Conservation (phyloP, 2,797 vertebrate genomes). For the Acanthurus leucopareius region DNA sequence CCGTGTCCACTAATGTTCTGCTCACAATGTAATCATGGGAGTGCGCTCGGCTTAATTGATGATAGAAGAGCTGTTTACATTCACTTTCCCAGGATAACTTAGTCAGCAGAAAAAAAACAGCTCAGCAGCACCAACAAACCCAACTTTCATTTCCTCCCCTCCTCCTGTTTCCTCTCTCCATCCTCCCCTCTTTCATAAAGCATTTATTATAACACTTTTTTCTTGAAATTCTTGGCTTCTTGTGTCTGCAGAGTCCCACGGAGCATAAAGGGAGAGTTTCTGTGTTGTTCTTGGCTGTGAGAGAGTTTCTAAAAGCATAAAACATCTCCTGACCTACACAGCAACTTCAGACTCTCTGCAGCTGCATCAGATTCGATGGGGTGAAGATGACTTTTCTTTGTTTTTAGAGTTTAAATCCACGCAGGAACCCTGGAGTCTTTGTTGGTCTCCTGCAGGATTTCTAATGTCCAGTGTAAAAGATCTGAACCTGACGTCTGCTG, state of each 20-base stretch:
- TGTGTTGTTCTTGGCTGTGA: no score
- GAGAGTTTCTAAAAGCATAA: background rate
- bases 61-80: conserved; percentile 35
- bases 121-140: background rate
- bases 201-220: background rate
- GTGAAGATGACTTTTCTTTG: background rate
- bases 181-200: background rate
- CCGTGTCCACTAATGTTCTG: conserved; percentile 35
- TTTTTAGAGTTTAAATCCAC: no score
- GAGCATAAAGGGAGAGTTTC: background rate
- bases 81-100: background rate
- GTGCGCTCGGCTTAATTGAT: conserved; percentile 36
- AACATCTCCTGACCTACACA: background rate
- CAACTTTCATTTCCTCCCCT: background rate
- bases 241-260: background rate
- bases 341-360: background rate
- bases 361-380: background rate
- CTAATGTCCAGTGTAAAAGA: no score
- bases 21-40: conserved; percentile 24
- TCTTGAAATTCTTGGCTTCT: background rate
- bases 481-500: no score
- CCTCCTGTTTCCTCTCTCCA: background rate
- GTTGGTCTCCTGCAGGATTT: no score
- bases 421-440: no score
- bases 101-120: conserved; percentile 42